A percentile compares a stretch with the other conserved stretches of the same genome.
These are phyloP conservation scores for Galaxea fascicularis DNA, from an alignment of 92 coral and sea anemone species.

Conservation along the genomic window DNA sequence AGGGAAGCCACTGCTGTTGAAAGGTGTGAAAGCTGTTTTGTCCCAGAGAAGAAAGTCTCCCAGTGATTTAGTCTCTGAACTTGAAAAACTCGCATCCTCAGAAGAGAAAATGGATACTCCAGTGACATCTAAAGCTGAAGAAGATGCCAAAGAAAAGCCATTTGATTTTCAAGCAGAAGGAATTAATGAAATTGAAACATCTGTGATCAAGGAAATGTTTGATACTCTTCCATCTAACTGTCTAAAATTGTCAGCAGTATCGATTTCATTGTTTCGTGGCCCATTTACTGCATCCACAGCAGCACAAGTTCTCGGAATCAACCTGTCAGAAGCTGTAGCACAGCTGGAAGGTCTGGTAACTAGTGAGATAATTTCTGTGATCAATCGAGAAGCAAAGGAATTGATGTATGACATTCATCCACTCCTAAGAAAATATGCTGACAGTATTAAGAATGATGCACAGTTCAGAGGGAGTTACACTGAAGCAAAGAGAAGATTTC, in stretches of 20 bases:
- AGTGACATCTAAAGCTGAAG: constrained; percentile 6
- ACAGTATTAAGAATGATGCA: constrained; percentile 34
- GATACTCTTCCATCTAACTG: constrained; percentile 55
- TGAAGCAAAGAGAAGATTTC: constrained; percentile 65
- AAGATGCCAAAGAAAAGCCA: constrained; percentile 30
- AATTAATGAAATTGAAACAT: constrained; percentile 4
- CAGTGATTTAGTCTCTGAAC: neutral
- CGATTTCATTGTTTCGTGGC: constrained; percentile 67
- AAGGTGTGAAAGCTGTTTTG: constrained; percentile 12
- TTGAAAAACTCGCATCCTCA: neutral
- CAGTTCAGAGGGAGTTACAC: constrained; percentile 21
- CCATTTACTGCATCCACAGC: constrained; percentile 73
- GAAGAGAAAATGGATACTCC: neutral
- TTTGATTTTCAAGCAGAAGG: constrained; percentile 31
- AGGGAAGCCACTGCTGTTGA: constrained; percentile 18
- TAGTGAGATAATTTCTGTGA: constrained; percentile 36
- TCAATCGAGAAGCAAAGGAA: constrained; percentile 50
- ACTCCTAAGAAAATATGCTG: constrained; percentile 62
- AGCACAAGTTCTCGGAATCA: constrained; percentile 49
- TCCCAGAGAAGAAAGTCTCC: neutral
- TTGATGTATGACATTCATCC: constrained; percentile 75
- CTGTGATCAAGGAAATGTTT: constrained; percentile 57
- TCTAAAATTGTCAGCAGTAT: constrained; percentile 67
- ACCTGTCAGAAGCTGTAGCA: constrained; percentile 27
- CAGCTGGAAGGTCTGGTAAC: constrained; percentile 61